phyloP scores from a whole-genome alignment of 2,888 invertebrate species.

The Flabesymbios commensalis region DNA sequence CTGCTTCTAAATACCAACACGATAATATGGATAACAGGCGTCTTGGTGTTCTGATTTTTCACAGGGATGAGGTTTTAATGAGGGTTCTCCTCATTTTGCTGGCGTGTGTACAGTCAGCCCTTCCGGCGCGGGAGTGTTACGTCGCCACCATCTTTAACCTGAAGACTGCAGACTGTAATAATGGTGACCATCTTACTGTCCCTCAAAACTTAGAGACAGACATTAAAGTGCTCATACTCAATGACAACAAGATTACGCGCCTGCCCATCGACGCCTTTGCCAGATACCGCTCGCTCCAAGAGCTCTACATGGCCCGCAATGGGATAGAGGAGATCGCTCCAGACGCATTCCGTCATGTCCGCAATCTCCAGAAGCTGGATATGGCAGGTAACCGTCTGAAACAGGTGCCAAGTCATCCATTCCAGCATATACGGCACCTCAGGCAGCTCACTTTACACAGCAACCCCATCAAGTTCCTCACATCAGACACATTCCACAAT shows the following conservation, averaged over 20 bases:
- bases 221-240: conserved; percentile 30
- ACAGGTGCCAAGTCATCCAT: conserved; percentile 16
- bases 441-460: conserved; percentile 26
- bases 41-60: no score
- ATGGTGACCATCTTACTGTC: conserved; percentile 14
- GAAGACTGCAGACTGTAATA: conserved; percentile 30
- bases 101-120: not conserved
- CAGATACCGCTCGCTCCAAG: conserved; percentile 31
- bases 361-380: conserved; percentile 32
- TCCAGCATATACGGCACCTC: conserved; percentile 24
- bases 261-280: conserved; percentile 24
- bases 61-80: no score
- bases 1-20: no score
- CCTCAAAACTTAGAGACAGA: conserved; percentile 29
- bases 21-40: no score
- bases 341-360: conserved; percentile 28
- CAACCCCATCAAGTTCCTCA: conserved; percentile 29
- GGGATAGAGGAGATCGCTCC: conserved; percentile 26
- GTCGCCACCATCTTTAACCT: conserved; percentile 27
- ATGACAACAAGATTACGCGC: conserved; percentile 27
- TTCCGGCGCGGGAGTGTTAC: conserved; percentile 14
- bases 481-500: conserved; percentile 19
- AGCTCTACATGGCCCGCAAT: conserved; percentile 30
- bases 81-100: no score
- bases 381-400: conserved; percentile 30